A percentile compares a stretch with the other conserved stretches of the same genome.
phyloP scores from a whole-genome alignment of 2,113 vertebrate species.

The Pampusana beccarii region DNA sequence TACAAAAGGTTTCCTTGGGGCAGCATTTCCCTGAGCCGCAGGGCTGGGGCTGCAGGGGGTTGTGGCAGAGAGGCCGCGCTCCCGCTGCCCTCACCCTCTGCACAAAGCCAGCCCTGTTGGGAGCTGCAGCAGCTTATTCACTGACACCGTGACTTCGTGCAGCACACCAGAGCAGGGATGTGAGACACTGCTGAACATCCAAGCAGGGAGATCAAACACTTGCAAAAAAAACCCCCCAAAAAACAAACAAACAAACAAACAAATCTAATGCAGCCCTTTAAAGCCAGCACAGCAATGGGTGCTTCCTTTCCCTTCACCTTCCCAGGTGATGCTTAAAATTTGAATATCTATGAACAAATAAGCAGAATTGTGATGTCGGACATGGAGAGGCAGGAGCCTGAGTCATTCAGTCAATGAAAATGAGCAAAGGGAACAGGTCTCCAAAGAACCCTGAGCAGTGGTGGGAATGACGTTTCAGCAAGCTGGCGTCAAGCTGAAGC shows the following conservation, averaged over 20 bases:
- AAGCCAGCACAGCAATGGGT: background rate
- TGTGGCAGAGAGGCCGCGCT: background rate
- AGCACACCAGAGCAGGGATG: background rate
- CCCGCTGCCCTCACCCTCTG: background rate
- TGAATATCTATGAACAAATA: background rate
- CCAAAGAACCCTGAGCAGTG: background rate
- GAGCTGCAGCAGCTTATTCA: fast-evolving
- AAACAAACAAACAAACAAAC: background rate
- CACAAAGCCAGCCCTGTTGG: fast-evolving
- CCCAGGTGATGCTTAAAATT: background rate
- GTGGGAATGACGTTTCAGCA: background rate
- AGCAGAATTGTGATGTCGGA: background rate
- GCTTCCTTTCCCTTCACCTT: background rate
- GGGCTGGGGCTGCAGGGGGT: background rate
- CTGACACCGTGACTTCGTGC: fast-evolving
- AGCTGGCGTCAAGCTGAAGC: no score
- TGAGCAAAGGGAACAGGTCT: background rate
- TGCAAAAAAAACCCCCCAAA: background rate
- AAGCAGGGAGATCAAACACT: background rate
- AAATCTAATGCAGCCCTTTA: background rate
- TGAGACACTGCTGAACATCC: background rate
- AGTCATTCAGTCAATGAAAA: background rate
- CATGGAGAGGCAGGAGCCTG: background rate
- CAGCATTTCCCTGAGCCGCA: background rate
- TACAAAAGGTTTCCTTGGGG: background rate